Base-by-base conservation (phyloP, 2,888 invertebrate genomes). In the Arctia plantaginis region DNA sequence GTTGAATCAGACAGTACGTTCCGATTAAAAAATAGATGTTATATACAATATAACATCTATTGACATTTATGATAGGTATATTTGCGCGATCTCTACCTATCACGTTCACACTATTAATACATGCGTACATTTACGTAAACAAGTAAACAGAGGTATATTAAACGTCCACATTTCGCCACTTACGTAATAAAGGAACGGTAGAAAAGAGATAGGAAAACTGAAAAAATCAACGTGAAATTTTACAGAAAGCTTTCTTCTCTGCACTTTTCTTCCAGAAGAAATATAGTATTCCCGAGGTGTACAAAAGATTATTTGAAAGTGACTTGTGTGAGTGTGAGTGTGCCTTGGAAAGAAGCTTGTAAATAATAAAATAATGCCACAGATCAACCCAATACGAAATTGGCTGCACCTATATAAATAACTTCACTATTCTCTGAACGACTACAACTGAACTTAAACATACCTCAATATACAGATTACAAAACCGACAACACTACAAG, bases 381-480 rank as follows among this genome's bases (percentile, higher is more conserved):
- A 81, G n/a, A 66, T 30, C 39, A 39, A 71, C 70, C 73, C 8
- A 66, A 66, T 77, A 76, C 55, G 47, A 75, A 77, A 81, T 83
- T 82, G 79, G 69, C 76, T 76, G 80, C 77, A 78, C 81, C 73
- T 67, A 76, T 76, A 76, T 82, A 82, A 80, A 35, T 82, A 83
- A 73, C 78, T 84, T 77, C 69, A 84, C 78, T 82, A 81, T 81
- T 82, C 79, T 79, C 75, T 82, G 75, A 79, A 78, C 81, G 74
- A 82, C 75, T 77, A 70, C 75, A 71, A 64, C 72, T 81, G 78
- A 80, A 84, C 85, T 82, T 84, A 81, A 82, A 81, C 79, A 82
- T 80, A 80, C 74, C 85, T 79, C 82, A 80, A 80, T 80, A 80
- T 83, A 85, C 82, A 85, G 80, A 80, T 85, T 85, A 85, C 84